Evolutionary conservation across 2,113 vertebrate genomes (phyloP).

Genomic region (Gopherus flavomarginatus): DNA sequence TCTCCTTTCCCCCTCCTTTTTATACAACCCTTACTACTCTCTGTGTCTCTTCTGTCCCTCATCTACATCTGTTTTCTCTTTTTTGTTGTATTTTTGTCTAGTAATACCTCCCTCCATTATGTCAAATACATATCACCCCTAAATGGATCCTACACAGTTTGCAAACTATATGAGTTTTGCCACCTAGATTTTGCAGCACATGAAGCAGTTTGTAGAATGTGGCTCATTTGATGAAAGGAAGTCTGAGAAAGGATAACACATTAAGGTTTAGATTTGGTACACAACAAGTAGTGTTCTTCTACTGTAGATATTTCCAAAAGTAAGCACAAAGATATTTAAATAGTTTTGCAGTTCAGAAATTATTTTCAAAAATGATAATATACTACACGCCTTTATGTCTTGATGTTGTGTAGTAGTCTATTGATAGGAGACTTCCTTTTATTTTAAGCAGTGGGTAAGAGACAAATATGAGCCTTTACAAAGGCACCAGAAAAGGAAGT

Average conservation of each 20-base stretch:
- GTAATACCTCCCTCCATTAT: background rate
- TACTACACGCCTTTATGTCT: background rate
- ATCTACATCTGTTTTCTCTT: background rate
- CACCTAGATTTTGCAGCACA: background rate
- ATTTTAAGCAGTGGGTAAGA: background rate
- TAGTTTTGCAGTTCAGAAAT: background rate
- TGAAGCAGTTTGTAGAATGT: background rate
- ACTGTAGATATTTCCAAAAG: background rate
- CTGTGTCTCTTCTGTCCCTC: background rate
- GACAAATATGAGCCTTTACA: background rate
- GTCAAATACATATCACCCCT: background rate
- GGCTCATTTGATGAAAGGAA: background rate
- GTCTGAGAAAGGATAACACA: background rate
- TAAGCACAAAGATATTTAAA: background rate
- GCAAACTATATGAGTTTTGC: background rate
- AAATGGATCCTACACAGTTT: background rate
- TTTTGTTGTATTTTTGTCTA: background rate
- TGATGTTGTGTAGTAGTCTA: background rate
- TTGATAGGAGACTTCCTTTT: background rate
- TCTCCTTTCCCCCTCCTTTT: background rate
- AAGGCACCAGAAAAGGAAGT: background rate
- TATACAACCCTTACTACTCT: background rate
- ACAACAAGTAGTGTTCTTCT: background rate
- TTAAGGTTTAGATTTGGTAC: background rate
- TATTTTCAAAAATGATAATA: background rate